Evolutionary conservation across 2,797 vertebrate genomes (phyloP).

Genomic region (Phalloptychus januarius): DNA sequence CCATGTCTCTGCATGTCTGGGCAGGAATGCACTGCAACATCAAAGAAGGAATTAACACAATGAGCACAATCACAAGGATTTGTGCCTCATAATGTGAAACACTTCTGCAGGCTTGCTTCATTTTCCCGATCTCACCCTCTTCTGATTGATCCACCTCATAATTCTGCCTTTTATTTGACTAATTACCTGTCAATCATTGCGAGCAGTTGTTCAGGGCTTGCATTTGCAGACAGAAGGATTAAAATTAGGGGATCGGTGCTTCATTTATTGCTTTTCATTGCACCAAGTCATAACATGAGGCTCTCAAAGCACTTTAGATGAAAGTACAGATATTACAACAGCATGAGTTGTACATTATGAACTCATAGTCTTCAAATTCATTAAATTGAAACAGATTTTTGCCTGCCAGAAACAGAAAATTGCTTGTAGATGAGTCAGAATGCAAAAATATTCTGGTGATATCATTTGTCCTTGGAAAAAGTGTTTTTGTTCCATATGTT

Average conservation of each 20-base stretch:
- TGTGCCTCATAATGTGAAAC: conserved; percentile 18
- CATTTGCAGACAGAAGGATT: conserved; percentile 30
- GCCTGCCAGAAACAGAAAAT: conserved; percentile 18
- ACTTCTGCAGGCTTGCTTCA: conserved; percentile 13
- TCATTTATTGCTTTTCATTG: conserved; percentile 38
- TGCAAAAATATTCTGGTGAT: conserved; percentile 6
- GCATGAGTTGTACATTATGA: conserved; percentile 23
- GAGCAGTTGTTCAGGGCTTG: conserved; percentile 29
- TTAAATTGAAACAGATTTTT: conserved; percentile 34
- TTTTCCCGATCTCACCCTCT: conserved; percentile 1
- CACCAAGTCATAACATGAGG: conserved; percentile 52
- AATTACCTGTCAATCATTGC: conserved; percentile 49
- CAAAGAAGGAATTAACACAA: conserved; percentile 17
- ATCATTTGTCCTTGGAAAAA: conserved; percentile 12
- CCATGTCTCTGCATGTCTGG: conserved; percentile 15
- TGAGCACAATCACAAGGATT: conserved; percentile 13
- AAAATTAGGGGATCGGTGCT: conserved; percentile 55
- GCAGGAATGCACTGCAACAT: conserved; percentile 4
- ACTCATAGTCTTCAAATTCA: conserved; percentile 38
- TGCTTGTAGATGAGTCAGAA: conserved; percentile 2
- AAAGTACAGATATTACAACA: conserved; percentile 45
- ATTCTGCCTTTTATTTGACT: conserved; percentile 18
- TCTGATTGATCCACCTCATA: conserved; percentile 20
- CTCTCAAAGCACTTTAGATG: conserved; percentile 56
- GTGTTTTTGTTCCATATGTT: conserved; percentile 1